Conservation (phyloP, 2,113 vertebrate genomes). For the Cervus canadensis region DNA sequence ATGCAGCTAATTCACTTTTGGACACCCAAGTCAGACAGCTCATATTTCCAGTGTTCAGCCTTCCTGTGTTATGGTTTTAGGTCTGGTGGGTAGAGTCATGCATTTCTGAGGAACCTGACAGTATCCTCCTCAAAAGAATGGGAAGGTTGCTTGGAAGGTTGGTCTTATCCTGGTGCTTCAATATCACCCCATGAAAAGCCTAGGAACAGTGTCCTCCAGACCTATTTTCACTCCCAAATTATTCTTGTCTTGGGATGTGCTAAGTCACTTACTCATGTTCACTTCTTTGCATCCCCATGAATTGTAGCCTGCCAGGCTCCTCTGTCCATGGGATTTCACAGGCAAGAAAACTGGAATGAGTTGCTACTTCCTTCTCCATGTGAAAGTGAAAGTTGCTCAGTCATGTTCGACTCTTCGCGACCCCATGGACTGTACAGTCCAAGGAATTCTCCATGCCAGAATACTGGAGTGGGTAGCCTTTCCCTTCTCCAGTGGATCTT, state of each 20-base stretch:
- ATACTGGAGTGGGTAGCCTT: background rate
- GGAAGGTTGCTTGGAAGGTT: background rate
- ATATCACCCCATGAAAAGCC: background rate
- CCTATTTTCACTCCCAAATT: background rate
- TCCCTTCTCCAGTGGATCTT: background rate
- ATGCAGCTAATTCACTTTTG: background rate
- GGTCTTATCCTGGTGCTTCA: accelerated
- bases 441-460: background rate
- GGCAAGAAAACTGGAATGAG: background rate
- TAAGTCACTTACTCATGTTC: background rate
- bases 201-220: background rate
- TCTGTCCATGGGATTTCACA: background rate
- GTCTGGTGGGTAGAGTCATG: background rate
- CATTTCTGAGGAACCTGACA: background rate
- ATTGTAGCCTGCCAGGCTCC: background rate
- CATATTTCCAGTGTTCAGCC: accelerated
- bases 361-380: background rate
- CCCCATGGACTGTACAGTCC: background rate
- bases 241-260: background rate
- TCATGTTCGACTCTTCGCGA: background rate
- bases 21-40: background rate
- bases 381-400: background rate
- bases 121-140: background rate
- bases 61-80: accelerated
- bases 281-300: background rate